These are phyloP conservation scores for Neogale vison DNA, from an alignment of 2,113 vertebrate genomes.

Conservation along the genomic window DNA sequence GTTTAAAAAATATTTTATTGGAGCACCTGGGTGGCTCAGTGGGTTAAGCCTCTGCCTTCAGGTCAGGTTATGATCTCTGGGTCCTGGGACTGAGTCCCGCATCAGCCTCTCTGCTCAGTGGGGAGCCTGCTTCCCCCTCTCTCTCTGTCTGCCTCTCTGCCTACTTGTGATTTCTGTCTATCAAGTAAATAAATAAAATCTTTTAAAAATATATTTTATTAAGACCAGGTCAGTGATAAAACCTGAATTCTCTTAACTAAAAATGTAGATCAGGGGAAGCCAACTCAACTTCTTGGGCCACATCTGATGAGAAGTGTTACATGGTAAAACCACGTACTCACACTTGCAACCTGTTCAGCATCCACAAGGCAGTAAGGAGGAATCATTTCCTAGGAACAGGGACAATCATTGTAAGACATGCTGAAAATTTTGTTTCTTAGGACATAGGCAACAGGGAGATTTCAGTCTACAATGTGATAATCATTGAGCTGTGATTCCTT, in stretches of 20 bases:
- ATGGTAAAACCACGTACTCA: not conserved
- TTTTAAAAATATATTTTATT: not conserved
- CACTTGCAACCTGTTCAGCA: not conserved
- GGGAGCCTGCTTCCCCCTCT: too few species aligned
- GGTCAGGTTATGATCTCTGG: too few species aligned
- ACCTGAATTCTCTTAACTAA: not conserved
- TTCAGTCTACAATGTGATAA: not conserved
- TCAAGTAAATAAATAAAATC: too few species aligned
- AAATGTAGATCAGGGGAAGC: not conserved
- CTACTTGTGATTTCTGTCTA: too few species aligned
- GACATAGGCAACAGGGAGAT: not conserved
- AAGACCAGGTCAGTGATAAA: not conserved
- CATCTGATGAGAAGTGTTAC: not conserved
- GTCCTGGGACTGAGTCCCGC: too few species aligned
- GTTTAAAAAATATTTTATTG: not conserved
- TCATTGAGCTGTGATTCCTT: not conserved
- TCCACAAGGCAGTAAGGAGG: not conserved
- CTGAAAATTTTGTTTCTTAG: not conserved
- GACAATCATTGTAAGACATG: not conserved
- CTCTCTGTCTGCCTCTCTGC: too few species aligned
- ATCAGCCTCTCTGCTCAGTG: too few species aligned
- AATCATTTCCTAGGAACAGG: not conserved
- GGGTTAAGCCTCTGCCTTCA: too few species aligned
- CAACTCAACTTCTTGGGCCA: not conserved
- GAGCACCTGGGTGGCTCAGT: too few species aligned